Percentiles rank a stretch among this genome's conserved stretches.
These are phyloP conservation scores for Clitarchus hookeri DNA, from an alignment of 2,888 invertebrate genomes.

Conservation along the genomic window DNA sequence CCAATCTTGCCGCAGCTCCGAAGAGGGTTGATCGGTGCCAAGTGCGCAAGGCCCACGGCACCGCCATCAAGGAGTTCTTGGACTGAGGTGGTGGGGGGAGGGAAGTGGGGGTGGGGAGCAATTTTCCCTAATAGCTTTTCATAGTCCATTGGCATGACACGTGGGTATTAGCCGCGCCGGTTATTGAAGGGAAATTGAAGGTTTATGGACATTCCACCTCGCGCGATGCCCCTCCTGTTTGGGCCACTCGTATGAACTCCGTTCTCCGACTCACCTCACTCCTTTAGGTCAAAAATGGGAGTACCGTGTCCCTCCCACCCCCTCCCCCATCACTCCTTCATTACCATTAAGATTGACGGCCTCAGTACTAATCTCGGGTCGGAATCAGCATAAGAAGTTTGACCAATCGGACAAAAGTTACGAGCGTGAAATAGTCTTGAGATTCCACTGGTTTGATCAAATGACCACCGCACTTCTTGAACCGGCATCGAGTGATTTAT, in stretches of 20 bases:
- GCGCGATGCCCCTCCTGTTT: background rate
- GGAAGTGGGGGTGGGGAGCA: background rate
- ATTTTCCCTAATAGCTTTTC: background rate
- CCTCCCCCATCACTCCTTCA: background rate
- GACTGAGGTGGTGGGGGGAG: too few species aligned
- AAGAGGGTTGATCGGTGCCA: too few species aligned
- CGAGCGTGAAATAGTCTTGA: too few species aligned
- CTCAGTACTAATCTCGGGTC: background rate
- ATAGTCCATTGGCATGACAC: slow-evolving; percentile 6
- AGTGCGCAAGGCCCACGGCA: too few species aligned
- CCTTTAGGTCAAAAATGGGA: background rate
- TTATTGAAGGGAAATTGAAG: slow-evolving; percentile 6
- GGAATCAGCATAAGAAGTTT: background rate
- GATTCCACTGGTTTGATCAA: too few species aligned
- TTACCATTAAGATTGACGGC: background rate
- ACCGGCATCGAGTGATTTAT: too few species aligned
- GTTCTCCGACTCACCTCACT: background rate
- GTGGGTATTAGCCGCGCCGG: background rate
- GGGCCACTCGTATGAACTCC: too few species aligned
- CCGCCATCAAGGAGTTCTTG: too few species aligned
- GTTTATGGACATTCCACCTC: background rate
- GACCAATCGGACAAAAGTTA: too few species aligned
- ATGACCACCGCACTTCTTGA: too few species aligned
- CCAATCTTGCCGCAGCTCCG: background rate
- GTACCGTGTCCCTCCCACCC: background rate